These are phyloP conservation scores for Aplocera efformata DNA, from an alignment of 2,888 invertebrate species.

Conservation along the genomic window DNA sequence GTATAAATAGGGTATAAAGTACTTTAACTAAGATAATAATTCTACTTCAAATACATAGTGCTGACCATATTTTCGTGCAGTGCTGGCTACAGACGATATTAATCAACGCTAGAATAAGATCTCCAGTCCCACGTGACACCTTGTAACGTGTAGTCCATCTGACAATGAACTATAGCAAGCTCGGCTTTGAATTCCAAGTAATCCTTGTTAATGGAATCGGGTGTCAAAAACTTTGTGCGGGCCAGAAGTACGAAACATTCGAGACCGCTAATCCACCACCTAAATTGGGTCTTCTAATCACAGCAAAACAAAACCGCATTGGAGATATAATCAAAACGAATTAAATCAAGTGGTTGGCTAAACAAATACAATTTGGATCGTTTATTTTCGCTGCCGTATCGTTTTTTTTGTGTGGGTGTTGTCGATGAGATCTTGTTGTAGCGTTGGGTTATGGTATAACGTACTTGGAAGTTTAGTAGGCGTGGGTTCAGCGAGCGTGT, in stretches of 20 bases:
- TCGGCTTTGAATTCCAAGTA: constrained; percentile 15
- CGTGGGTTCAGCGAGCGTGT: constrained; percentile 77
- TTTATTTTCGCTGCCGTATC: constrained; percentile 15
- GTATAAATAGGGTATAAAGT: no score
- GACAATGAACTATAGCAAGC: constrained; percentile 11
- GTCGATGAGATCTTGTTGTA: constrained; percentile 62
- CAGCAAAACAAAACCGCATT: constrained; percentile 19
- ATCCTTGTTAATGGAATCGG: constrained; percentile 23
- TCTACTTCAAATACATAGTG: constrained; percentile 11
- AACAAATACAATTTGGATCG: constrained; percentile 14
- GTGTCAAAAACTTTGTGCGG: constrained; percentile 26
- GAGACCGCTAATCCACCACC: constrained; percentile 23
- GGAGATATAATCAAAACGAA: constrained; percentile 25
- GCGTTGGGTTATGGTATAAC: constrained; percentile 50
- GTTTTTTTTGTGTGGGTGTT: constrained; percentile 8
- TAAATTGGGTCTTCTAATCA: constrained; percentile 19
- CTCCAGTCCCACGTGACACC: constrained; percentile 34
- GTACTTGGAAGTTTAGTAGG: constrained; percentile 83
- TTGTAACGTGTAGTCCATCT: constrained; percentile 7
- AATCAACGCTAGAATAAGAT: constrained; percentile 59
- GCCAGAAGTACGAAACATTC: constrained; percentile 28
- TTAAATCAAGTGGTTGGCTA: constrained; percentile 22
- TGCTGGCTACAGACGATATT: constrained; percentile 30
- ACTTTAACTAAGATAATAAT: no score
- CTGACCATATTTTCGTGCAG: constrained; percentile 39